phyloP scores from a whole-genome alignment of 1,140 invertebrate genomes.

The Nebria ingens region DNA sequence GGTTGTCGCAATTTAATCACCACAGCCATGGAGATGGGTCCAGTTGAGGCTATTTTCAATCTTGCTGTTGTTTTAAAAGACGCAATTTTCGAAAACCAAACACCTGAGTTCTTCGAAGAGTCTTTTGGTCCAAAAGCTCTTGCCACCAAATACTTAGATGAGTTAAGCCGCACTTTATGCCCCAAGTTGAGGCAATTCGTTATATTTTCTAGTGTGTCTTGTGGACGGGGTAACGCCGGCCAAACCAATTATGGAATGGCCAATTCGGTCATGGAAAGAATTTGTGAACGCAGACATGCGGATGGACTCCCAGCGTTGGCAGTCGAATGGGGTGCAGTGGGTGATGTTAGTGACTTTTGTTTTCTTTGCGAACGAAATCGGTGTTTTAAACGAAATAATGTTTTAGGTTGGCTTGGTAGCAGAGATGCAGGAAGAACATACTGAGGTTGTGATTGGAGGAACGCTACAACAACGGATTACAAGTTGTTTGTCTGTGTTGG shows the following conservation, averaged over 20 bases:
- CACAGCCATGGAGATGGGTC: constrained; percentile 47
- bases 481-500: constrained; percentile 59
- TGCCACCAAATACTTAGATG: constrained; percentile 50
- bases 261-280: constrained; percentile 63
- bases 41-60: constrained; percentile 72
- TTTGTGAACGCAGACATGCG: constrained; percentile 48
- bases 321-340: constrained; percentile 61
- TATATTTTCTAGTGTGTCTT: constrained; percentile 80
- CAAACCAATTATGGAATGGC: constrained; percentile 80
- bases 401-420: constrained; percentile 57
- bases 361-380: neutral
- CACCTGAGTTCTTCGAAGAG: constrained; percentile 41
- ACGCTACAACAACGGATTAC: constrained; percentile 75
- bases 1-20: constrained; percentile 52
- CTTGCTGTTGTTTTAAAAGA: constrained; percentile 62
- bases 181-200: constrained; percentile 51
- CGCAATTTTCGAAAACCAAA: constrained; percentile 52
- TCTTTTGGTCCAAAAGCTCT: constrained; percentile 48
- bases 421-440: constrained; percentile 69
- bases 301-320: constrained; percentile 53
- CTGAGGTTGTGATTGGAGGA: constrained; percentile 64
- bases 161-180: constrained; percentile 44
- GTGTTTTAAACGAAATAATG: too few relatives aligned
- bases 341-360: constrained; percentile 41
- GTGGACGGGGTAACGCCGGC: constrained; percentile 79